A percentile compares a stretch with the other conserved stretches of the same genome.
phyloP scores from a whole-genome alignment of 2,113 vertebrate species.

The Oncorhynchus gorbuscha region DNA sequence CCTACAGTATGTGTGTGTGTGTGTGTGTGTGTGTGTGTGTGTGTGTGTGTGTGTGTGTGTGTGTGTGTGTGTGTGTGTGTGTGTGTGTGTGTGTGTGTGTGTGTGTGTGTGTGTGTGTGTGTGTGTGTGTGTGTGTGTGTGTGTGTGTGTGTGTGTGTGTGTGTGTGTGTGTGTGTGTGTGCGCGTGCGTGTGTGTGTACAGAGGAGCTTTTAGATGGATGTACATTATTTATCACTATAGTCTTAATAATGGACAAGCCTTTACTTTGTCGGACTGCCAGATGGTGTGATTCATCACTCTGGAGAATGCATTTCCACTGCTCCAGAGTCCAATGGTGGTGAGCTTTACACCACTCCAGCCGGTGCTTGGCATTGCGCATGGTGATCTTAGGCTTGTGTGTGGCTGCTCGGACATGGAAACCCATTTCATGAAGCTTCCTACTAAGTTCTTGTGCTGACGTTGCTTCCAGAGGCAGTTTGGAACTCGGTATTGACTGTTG shows the following conservation, averaged over 20 bases:
- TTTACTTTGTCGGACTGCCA: slow-evolving; percentile 25
- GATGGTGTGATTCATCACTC: slow-evolving; percentile 43
- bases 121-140: neutral
- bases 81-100: neutral
- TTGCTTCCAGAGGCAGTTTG: too few relatives aligned
- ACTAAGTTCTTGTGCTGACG: too few relatives aligned
- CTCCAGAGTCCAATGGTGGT: neutral
- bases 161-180: neutral
- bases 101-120: slow-evolving; percentile 1
- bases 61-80: neutral
- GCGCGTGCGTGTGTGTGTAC: neutral
- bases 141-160: neutral
- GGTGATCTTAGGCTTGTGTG: too few relatives aligned
- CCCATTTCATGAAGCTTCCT: too few relatives aligned
- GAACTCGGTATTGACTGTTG: too few relatives aligned
- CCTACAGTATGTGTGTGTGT: slow-evolving; percentile 23
- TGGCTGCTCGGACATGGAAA: too few relatives aligned
- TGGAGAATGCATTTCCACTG: too few relatives aligned
- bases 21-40: slow-evolving; percentile 27
- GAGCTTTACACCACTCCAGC: too few relatives aligned
- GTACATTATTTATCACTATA: slow-evolving; percentile 56
- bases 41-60: slow-evolving; percentile 1
- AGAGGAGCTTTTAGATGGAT: slow-evolving; percentile 37
- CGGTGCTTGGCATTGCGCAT: too few relatives aligned
- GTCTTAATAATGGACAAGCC: slow-evolving; percentile 42